Percentiles rank a stretch among this genome's conserved stretches.
Conservation (phyloP, 1,140 invertebrate genomes). For the Drosophila repletoides region DNA sequence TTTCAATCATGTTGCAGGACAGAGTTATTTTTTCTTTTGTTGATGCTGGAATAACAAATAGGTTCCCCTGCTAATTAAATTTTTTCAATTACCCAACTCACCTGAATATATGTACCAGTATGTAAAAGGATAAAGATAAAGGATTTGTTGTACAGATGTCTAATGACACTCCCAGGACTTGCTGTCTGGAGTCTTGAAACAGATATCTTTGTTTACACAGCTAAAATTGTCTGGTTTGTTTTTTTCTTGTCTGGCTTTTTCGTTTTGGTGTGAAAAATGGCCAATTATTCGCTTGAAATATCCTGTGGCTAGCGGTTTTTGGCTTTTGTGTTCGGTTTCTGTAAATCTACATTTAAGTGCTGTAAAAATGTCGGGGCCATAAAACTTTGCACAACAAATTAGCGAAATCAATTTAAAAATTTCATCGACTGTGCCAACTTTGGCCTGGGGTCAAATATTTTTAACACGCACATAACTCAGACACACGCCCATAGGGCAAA, state of each 20-base stretch:
- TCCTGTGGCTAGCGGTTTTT: not conserved
- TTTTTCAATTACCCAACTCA: conserved; percentile 10
- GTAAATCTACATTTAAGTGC: conserved; percentile 35
- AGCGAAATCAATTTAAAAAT: conserved; percentile 43
- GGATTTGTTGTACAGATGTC: conserved; percentile 9
- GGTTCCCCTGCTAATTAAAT: too few relatives aligned
- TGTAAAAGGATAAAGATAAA: too few relatives aligned
- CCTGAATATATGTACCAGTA: conserved; percentile 7
- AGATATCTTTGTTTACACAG: conserved; percentile 11
- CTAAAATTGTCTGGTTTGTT: conserved; percentile 5
- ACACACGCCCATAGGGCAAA: conserved; percentile 1
- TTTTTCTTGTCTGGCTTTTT: not conserved
- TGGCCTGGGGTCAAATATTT: conserved; percentile 13
- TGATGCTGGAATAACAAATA: too few relatives aligned
- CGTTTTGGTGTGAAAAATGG: conserved; percentile 15
- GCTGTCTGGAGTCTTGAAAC: not conserved
- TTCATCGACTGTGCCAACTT: conserved; percentile 18
- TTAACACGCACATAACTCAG: conserved; percentile 26
- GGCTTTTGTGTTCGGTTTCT: not conserved
- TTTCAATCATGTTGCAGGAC: too few relatives aligned
- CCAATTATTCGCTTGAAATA: conserved; percentile 25
- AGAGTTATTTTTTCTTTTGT: too few relatives aligned
- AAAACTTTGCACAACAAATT: conserved; percentile 41
- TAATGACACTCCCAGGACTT: conserved; percentile 4
- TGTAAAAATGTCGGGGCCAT: conserved; percentile 11